Evolutionary conservation across 2,888 invertebrate species (phyloP), one percentile per base, ranked within the genome.

Genomic region (Lasioglossum leucozonium): DNA sequence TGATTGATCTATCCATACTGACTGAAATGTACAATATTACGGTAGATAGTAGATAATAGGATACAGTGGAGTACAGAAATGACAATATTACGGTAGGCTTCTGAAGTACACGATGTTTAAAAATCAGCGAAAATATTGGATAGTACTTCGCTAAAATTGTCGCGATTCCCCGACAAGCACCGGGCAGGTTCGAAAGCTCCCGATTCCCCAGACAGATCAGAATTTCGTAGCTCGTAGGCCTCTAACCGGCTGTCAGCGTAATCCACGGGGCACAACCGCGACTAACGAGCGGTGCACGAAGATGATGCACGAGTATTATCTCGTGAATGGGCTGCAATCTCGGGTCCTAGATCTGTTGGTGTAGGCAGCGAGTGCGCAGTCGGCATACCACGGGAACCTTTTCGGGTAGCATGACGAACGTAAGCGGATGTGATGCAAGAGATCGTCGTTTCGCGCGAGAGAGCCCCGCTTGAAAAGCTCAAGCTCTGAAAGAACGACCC

Each of bases 251-350:
- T 77, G 86, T 86, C 78, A 83, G 80, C 78, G 51, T 81, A 84
- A 85, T 78, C 85, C 86, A 72, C 58, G 51, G 74, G 76, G 79
- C 77, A 81, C 77, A 85, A 86, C 82, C 82, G 79, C 80, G 79
- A 69, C 82, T 87, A 87, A 87, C 87, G 84, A 87, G 87, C 75
- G 78, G 72, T 72, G 75, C 83, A 79, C 74, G 84, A 81, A 87
- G 84, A 84, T 78, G 85, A 82, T 82, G 87, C 84, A 75, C 80
- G 78, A 69, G 82, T 80, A 81, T 85, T 88, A 88, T 87, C 82
- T 84, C 65, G 67, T 88, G 87, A 88, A 88, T 88, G 87, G 87
- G 79, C 73, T 22, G 82, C 85, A 82, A 90, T 89, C 88, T 83
- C 77, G 51, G 55, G 82, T 75, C 78, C 81, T 82, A 83, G 88